phyloP scores from a whole-genome alignment of 2,113 vertebrate genomes.

The Chaetodon auriga region DNA sequence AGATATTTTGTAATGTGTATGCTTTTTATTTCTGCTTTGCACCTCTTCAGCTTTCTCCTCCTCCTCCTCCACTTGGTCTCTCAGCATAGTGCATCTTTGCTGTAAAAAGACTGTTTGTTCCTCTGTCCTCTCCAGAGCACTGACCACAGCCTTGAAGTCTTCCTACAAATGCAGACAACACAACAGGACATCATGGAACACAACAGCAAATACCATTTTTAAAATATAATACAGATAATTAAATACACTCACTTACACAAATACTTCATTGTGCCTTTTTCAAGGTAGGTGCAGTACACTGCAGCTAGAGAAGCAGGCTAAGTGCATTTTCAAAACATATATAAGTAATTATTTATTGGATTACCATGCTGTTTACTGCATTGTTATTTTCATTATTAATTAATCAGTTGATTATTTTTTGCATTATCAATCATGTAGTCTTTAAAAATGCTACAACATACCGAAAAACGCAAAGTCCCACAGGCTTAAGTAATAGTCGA shows the following conservation, averaged over 20 bases:
- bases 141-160: slow-evolving; percentile 61
- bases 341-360: not conserved
- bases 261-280: not conserved
- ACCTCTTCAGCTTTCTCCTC: slow-evolving; percentile 80
- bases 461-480: not conserved
- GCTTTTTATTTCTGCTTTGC: not conserved
- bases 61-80: slow-evolving; percentile 71
- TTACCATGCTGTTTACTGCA: not conserved
- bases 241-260: not conserved
- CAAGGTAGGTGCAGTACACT: not conserved
- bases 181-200: not conserved
- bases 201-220: not conserved
- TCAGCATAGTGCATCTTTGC: slow-evolving; percentile 60
- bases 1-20: not conserved
- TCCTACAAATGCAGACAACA: slow-evolving; percentile 62
- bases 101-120: slow-evolving; percentile 61
- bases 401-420: not conserved
- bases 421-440: not conserved
- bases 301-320: not conserved
- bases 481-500: not conserved
- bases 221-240: not conserved
- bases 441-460: not conserved
- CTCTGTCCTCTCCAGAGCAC: slow-evolving; percentile 72
- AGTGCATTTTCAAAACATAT: not conserved
- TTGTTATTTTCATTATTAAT: not conserved